phyloP scores from a whole-genome alignment of 2,797 vertebrate species.

The Arremon brunneinucha region DNA sequence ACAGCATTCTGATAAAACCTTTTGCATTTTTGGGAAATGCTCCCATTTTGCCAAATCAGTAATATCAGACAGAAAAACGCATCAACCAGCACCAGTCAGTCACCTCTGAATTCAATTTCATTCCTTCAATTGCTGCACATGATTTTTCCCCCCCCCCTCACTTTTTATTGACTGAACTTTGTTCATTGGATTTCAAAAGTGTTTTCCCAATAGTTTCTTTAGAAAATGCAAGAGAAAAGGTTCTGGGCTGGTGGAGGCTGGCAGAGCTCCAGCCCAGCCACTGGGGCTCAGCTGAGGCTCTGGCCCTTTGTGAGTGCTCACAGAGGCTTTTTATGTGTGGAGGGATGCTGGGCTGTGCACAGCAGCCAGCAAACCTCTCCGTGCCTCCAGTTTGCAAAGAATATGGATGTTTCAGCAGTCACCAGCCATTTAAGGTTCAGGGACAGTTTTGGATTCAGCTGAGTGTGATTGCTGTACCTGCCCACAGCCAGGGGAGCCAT shows the following conservation, averaged over 20 bases:
- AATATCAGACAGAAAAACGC: background rate
- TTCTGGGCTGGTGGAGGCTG: slow-evolving; percentile 33
- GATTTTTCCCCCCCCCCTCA: background rate
- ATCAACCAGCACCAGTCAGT: background rate
- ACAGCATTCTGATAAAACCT: background rate
- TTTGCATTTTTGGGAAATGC: background rate
- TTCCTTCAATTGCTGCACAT: background rate
- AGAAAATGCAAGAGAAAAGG: slow-evolving; percentile 23
- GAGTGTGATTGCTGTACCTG: background rate
- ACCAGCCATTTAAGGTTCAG: background rate
- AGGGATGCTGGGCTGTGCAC: background rate
- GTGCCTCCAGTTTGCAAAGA: background rate
- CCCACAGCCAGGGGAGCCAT: background rate
- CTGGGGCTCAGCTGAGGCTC: slow-evolving; percentile 38
- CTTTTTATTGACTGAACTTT: slow-evolving; percentile 27
- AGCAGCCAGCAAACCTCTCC: background rate
- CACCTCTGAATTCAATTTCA: background rate
- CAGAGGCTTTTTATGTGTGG: slow-evolving; percentile 59
- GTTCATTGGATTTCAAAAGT: slow-evolving; percentile 31
- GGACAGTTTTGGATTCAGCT: background rate
- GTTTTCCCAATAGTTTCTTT: slow-evolving; percentile 49
- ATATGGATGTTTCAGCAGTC: background rate
- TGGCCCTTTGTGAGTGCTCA: slow-evolving; percentile 47
- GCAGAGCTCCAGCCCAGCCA: background rate
- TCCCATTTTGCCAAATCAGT: background rate